phyloP scores from a whole-genome alignment of 37 sponge, comb jelly and placozoan species.

The Cladorhizidae sp. region DNA sequence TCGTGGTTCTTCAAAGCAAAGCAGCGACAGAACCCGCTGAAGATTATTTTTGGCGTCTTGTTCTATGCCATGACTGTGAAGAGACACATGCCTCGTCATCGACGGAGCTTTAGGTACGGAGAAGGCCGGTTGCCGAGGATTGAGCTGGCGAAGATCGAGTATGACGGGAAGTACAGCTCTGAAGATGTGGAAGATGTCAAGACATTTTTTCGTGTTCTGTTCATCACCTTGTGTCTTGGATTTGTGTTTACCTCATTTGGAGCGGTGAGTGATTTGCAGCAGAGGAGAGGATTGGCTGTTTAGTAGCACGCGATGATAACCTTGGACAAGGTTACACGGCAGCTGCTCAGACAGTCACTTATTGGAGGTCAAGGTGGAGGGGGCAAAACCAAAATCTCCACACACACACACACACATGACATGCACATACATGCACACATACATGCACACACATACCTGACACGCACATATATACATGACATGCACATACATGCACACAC shows the following conservation, averaged over 20 bases:
- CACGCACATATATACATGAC: too few species aligned
- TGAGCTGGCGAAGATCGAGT: slow-evolving; percentile 47
- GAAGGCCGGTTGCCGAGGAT: slow-evolving; percentile 36
- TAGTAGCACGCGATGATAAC: too few species aligned
- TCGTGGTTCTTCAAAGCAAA: slow-evolving; percentile 19
- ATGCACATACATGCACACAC: too few species aligned
- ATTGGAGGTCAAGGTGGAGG: too few species aligned
- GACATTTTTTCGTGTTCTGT: slow-evolving; percentile 31
- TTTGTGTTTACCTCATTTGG: slow-evolving; percentile 17
- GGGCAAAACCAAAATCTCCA: too few species aligned
- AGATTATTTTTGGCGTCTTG: slow-evolving; percentile 20
- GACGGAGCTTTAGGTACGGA: slow-evolving; percentile 49
- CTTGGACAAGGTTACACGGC: too few species aligned
- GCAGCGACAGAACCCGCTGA: slow-evolving; percentile 26
- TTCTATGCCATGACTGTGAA: slow-evolving; percentile 31
- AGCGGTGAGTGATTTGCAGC: slow-evolving; percentile 30
- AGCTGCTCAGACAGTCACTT: too few species aligned
- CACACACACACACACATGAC: too few species aligned
- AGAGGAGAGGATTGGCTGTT: too few species aligned
- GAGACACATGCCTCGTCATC: slow-evolving; percentile 16
- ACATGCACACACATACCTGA: too few species aligned
- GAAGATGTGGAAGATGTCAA: slow-evolving; percentile 64
- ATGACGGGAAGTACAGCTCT: slow-evolving; percentile 41
- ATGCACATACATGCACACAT: too few species aligned
- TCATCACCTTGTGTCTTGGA: slow-evolving; percentile 24